Evolutionary conservation across 2,888 invertebrate genomes (phyloP), one percentile per base, ranked within the genome.

Genomic region (Tuberolachnus salignus): DNA sequence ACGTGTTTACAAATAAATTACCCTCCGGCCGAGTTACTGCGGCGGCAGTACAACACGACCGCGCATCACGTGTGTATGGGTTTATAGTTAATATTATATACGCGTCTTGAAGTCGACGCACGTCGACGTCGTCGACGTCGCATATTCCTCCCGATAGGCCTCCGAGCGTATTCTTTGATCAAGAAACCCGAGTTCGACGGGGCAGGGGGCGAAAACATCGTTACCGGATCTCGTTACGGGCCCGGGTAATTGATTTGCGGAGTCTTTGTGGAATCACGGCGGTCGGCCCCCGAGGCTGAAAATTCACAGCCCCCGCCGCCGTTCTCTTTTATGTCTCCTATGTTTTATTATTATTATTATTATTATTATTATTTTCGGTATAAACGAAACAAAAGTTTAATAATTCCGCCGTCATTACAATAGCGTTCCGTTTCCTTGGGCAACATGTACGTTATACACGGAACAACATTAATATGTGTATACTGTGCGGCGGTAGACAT

Each of bases 121-220:
- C 21, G 51, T 26, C 34, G 46, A 16, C n/a, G 53, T 55, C 49
- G 26, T 49, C 66, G 13, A 13, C 51, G 51, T 53, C 53, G 53
- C 14, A n/a, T 16, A 4, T 34, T 64, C n/a, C 49, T 57, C 67
- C 61, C 78, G 78, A 78, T 69, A 78, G 78, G 69, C 78, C 78
- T 78, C 13, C 67, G 51, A 78, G 78, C 78, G 67, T 78, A 61
- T 78, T 78, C 78, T 78, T 78, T 78, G 78, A 78, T 78, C 78
- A 78, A n/a, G 59, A 34, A 49, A 57, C 49, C 59, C 71, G 23
- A 19, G 34, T 3, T 34, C 34, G 34, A n/a, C n/a, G 75, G 49
- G 72, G 63, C 53, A 34, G 63, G 51, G 57, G 73, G 34, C 63
- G 53, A 74, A 64, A 64, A 69, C 59, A 78, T 69, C 78, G 69